These are phyloP conservation scores for Poeciliopsis occidentalis DNA, from an alignment of 2,113 vertebrate genomes.

Conservation along the genomic window DNA sequence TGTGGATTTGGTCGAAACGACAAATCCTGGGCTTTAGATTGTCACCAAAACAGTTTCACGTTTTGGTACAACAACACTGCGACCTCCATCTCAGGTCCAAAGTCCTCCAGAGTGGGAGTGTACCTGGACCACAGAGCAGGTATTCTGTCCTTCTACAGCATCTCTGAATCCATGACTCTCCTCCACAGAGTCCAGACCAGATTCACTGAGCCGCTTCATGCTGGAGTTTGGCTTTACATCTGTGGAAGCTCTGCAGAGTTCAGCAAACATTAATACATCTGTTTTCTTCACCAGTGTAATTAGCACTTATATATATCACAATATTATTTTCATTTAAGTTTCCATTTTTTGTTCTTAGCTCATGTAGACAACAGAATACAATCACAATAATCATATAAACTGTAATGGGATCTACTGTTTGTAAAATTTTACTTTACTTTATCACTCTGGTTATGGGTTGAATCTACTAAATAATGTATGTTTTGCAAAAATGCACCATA, in stretches of 20 bases:
- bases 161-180: constrained; percentile 2
- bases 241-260: background rate
- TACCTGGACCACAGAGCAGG: constrained; percentile 9
- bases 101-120: background rate
- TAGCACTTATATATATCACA: too few relatives aligned
- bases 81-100: background rate
- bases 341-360: too few relatives aligned
- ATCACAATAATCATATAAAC: too few relatives aligned
- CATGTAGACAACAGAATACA: too few relatives aligned
- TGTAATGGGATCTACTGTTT: too few relatives aligned
- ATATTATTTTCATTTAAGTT: too few relatives aligned
- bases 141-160: constrained; percentile 10
- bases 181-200: constrained; percentile 9
- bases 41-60: background rate
- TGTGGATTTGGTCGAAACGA: constrained; percentile 3
- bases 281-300: background rate
- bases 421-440: too few relatives aligned
- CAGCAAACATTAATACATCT: background rate
- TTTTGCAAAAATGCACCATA: too few relatives aligned
- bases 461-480: too few relatives aligned
- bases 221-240: background rate
- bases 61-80: background rate
- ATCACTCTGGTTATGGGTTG: too few relatives aligned
- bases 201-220: constrained; percentile 4
- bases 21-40: constrained; percentile 19